These are phyloP conservation scores for Melospiza georgiana DNA, from an alignment of 2,113 vertebrate genomes.

Conservation along the genomic window DNA sequence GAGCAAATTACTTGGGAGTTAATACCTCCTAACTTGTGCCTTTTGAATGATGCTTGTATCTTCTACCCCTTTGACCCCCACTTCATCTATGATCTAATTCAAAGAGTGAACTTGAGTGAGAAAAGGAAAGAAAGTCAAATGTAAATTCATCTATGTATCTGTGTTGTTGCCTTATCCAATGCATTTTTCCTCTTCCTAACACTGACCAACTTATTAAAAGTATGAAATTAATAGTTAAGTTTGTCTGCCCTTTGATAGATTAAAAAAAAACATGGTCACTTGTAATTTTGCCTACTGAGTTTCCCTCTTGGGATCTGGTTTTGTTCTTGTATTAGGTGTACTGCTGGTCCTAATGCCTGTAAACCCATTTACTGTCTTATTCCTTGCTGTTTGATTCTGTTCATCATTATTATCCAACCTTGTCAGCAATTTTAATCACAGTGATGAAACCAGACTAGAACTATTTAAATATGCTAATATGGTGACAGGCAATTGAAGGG, in stretches of 20 bases:
- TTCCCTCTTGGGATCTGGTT: background rate
- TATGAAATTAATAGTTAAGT: no score
- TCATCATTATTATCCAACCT: constrained; percentile 15
- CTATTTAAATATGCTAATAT: constrained; percentile 66
- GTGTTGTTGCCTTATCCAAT: no score
- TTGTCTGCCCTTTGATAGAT: no score
- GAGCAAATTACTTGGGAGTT: background rate
- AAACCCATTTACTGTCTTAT: background rate
- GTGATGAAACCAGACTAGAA: constrained; percentile 56
- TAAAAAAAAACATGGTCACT: background rate
- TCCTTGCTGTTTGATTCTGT: background rate
- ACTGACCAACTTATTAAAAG: no score
- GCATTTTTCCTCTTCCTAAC: no score
- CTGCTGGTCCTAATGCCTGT: background rate
- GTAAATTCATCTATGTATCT: no score
- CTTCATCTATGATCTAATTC: background rate
- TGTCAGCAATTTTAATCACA: constrained; percentile 63
- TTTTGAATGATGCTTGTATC: background rate
- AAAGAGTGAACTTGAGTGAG: background rate
- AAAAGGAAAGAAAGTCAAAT: background rate
- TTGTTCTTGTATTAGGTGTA: background rate
- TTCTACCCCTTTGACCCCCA: background rate
- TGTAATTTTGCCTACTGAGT: background rate
- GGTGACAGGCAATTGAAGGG: constrained; percentile 29
- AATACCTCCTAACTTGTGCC: background rate